These are phyloP conservation scores for Pao palembangensis DNA, from an alignment of 2,113 vertebrate species.

Conservation along the genomic window DNA sequence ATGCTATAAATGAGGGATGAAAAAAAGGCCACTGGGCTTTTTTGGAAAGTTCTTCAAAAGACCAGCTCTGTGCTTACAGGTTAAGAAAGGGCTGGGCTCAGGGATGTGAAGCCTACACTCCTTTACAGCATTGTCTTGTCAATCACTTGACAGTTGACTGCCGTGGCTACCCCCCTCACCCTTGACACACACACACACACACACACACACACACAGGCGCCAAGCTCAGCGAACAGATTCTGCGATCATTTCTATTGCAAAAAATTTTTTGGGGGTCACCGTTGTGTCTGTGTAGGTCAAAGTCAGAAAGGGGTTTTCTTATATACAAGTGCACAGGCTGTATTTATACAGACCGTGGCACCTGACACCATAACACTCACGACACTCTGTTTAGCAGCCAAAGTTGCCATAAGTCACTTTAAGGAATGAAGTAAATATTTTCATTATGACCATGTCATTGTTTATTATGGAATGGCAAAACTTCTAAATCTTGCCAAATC, in stretches of 20 bases:
- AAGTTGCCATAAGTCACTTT: conserved; percentile 99
- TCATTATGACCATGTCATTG: conserved; percentile 94
- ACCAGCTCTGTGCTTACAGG: conserved; percentile 68
- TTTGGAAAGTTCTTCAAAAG: conserved; percentile 69
- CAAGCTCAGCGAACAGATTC: conserved; percentile 87
- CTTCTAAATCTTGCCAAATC: conserved; percentile 95
- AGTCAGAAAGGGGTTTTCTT: conserved; percentile 98
- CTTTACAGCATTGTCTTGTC: conserved; percentile 86
- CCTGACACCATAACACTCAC: conserved; percentile 98
- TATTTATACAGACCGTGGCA: conserved; percentile 98
- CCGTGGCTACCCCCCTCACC: conserved; percentile 50
- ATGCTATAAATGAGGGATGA: conserved; percentile 49
- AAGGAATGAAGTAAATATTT: conserved; percentile 99
- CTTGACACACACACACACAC: too few relatives aligned
- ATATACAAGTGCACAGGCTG: conserved; percentile 97
- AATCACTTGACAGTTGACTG: conserved; percentile 92
- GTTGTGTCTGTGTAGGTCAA: conserved; percentile 84
- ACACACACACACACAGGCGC: not conserved
- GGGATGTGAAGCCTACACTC: conserved; percentile 66
- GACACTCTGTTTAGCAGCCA: conserved; percentile 95
- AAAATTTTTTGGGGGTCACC: conserved; percentile 83
- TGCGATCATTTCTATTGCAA: conserved; percentile 98
- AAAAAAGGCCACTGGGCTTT: conserved; percentile 52
- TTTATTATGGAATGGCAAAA: conserved; percentile 98
- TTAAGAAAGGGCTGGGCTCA: conserved; percentile 50